Evolutionary conservation across 1,140 invertebrate genomes (phyloP).

Genomic region (Venustaconcha ellipsiformis): DNA sequence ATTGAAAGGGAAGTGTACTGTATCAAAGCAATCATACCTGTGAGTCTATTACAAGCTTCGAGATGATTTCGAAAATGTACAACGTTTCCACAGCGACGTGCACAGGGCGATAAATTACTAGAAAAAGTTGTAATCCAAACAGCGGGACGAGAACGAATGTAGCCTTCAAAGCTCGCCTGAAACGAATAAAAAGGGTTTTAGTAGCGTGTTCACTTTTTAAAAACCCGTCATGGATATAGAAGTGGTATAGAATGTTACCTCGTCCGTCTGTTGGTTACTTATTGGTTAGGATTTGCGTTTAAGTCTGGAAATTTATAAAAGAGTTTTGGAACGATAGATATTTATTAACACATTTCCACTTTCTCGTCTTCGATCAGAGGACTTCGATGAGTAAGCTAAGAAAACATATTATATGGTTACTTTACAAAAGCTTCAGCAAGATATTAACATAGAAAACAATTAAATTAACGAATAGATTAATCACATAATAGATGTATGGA

Average conservation of each 20-base stretch:
- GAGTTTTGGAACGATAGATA: too few relatives aligned
- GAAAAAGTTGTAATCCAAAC: slow-evolving; percentile 82
- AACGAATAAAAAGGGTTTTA: slow-evolving; percentile 9
- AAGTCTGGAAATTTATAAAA: too few relatives aligned
- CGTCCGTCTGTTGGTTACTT: not conserved
- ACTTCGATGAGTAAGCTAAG: not conserved
- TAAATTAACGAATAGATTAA: not conserved
- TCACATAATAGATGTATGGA: too few relatives aligned
- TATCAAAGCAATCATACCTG: slow-evolving; percentile 40
- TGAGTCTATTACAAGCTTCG: slow-evolving; percentile 46
- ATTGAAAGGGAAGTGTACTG: not conserved
- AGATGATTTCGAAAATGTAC: slow-evolving; percentile 44
- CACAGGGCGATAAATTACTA: slow-evolving; percentile 84
- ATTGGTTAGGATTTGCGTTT: not conserved
- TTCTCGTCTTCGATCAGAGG: not conserved
- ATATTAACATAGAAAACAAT: too few relatives aligned
- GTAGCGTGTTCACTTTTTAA: not conserved
- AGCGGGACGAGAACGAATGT: slow-evolving; percentile 86
- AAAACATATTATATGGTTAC: not conserved
- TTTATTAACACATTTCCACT: too few relatives aligned
- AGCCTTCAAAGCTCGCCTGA: slow-evolving; percentile 69
- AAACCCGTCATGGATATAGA: not conserved
- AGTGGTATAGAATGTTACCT: too few relatives aligned
- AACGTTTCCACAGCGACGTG: slow-evolving; percentile 16
- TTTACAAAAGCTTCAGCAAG: too few relatives aligned